Conservation (phyloP, 2,797 vertebrate species). For the Syngnathus acus region DNA sequence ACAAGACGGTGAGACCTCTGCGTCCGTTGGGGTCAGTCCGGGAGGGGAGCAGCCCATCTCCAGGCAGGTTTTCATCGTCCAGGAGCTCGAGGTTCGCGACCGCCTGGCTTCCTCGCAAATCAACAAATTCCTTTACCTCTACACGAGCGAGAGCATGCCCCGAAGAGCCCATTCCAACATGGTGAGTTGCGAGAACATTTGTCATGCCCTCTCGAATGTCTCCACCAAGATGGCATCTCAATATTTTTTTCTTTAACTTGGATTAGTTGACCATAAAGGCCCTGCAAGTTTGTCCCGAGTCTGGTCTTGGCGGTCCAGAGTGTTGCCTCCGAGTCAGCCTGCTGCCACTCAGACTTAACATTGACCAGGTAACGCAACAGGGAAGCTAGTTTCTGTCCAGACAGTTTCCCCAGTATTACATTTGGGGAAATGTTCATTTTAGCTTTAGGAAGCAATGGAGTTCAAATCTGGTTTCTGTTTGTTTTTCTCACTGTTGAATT, state of each 20-base stretch:
- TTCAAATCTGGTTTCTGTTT: no score
- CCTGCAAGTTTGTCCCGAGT: conserved; percentile 81
- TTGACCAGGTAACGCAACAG: conserved; percentile 76
- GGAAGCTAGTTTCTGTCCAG: not conserved
- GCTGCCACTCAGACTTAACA: conserved; percentile 84
- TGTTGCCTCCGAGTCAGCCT: conserved; percentile 86
- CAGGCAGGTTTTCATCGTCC: conserved; percentile 87
- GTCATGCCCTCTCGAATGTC: no score
- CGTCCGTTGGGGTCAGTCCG: conserved; percentile 17
- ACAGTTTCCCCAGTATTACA: not conserved
- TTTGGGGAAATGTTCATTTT: not conserved
- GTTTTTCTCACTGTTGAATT: no score
- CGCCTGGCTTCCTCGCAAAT: conserved; percentile 84
- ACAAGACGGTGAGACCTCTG: conserved; percentile 53
- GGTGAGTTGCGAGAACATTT: conserved; percentile 56
- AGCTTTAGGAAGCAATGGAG: no score
- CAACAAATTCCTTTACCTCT: conserved; percentile 91
- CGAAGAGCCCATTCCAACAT: conserved; percentile 88
- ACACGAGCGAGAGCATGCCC: conserved; percentile 90
- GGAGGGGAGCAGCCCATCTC: conserved; percentile 77
- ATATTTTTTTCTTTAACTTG: conserved; percentile 11
- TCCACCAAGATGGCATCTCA: not conserved
- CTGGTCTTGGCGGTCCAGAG: conserved; percentile 78
- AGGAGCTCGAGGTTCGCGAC: conserved; percentile 87
- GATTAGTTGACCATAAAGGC: conserved; percentile 85